These are phyloP conservation scores for Hypotaenidia okinawae DNA, from an alignment of 2,797 vertebrate genomes.

Conservation along the genomic window DNA sequence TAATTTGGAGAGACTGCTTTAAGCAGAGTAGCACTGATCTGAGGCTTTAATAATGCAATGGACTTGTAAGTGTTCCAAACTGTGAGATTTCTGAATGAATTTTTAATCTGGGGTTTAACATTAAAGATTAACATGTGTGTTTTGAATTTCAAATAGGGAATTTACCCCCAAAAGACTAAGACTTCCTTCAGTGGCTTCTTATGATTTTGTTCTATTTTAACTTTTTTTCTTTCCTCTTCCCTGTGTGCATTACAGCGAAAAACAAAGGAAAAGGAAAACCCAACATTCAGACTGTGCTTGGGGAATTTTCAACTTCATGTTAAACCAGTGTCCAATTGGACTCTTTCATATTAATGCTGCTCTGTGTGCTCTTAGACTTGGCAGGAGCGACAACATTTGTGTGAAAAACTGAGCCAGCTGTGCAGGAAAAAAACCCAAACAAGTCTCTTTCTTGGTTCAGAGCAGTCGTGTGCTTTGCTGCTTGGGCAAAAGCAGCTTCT, in stretches of 20 bases:
- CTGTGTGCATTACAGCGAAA: neutral
- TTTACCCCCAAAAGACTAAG: slow-evolving; percentile 45
- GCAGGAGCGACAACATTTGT: slow-evolving; percentile 25
- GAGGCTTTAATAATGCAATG: slow-evolving; percentile 72
- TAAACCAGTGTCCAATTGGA: neutral
- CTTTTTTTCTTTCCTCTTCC: neutral
- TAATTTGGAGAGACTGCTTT: slow-evolving; percentile 46
- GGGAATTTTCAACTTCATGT: slow-evolving; percentile 9
- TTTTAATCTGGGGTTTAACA: slow-evolving; percentile 75
- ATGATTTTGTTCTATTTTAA: neutral
- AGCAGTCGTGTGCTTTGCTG: slow-evolving; percentile 18
- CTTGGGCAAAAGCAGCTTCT: slow-evolving; percentile 14
- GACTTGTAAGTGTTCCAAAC: slow-evolving; percentile 74
- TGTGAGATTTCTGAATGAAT: slow-evolving; percentile 71
- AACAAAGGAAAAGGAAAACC: neutral
- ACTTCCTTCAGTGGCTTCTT: neutral
- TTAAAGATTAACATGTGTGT: slow-evolving; percentile 73
- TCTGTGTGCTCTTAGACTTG: neutral
- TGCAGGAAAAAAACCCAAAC: neutral
- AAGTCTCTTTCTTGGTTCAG: neutral
- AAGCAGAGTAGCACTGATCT: slow-evolving; percentile 50
- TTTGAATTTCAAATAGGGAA: slow-evolving; percentile 61
- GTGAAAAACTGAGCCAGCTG: slow-evolving; percentile 51
- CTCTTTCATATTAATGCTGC: slow-evolving; percentile 41
- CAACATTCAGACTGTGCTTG: neutral